Evolutionary conservation across 2,113 vertebrate species (phyloP), one percentile per base, ranked within the genome.

Genomic region (Leuciscus idus): DNA sequence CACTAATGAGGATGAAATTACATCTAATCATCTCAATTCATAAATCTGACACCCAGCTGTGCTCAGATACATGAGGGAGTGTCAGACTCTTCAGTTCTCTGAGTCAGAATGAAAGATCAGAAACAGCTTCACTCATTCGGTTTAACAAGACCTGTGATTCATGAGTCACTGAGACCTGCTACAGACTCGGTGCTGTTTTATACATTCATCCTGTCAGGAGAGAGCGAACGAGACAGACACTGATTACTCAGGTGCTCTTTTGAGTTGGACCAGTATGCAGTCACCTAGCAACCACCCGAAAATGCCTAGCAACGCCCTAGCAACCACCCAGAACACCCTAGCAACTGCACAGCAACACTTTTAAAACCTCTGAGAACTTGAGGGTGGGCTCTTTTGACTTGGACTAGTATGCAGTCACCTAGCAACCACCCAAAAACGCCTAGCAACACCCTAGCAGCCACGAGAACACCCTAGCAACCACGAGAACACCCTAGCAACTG

Each of bases 31-130:
- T 7, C 39, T 74, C 39, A 0, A 26, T 48, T 48, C 39, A 74
- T 26, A 13, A n/a, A 48, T 48, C 2, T 74, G 72, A 48, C 39
- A 48, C 10, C 43, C 72, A 48, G 72, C 72, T 48, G 43, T 17
- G 72, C 23, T 74, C 39, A 74, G 43, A 48, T 11, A 39, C 39
- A 48, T 39, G 72, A 48, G 23, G 72, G 23, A 26, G 72, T 1
- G 23, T 59, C 57, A 15, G 7, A 3, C 57, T 59, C 57, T 59
- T 59, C 57, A 9, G 21, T 4, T 50, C 57, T 59, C 15, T 61
- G 79, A 86, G 80, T 83, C 85, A 77, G 26, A 43, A 30, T 75
- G 79, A 70, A 57, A 5, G 23, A 33, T 68, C 28, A 73, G 68
- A 36, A 52, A 39, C 8, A 0, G 64, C 50, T 73, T 26, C 46